A percentile compares a stretch with the other conserved stretches of the same genome.
These are phyloP conservation scores for Himalopsyche kuldschensis DNA, from an alignment of 2,888 invertebrate species.

Conservation along the genomic window DNA sequence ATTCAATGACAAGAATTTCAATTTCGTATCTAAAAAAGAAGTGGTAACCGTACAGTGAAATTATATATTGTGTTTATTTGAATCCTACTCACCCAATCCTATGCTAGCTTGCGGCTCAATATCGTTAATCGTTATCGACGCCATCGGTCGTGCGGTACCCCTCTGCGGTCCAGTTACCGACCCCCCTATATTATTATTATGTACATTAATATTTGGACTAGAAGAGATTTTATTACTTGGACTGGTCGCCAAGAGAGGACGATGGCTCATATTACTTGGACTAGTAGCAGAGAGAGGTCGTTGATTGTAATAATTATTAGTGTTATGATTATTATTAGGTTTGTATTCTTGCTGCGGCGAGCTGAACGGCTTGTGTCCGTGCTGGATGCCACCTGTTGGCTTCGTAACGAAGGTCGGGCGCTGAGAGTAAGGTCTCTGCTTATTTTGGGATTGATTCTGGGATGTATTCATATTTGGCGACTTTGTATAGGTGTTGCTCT, in stretches of 20 bases:
- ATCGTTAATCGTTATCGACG: slow-evolving; percentile 49
- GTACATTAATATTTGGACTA: slow-evolving; percentile 48
- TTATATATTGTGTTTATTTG: slow-evolving; percentile 23
- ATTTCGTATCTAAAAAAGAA: too few relatives aligned
- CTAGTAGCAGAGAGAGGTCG: slow-evolving; percentile 27
- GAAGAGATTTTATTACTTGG: slow-evolving; percentile 61
- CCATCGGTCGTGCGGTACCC: slow-evolving; percentile 52
- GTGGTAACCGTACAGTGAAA: too few relatives aligned
- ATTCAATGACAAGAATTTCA: too few relatives aligned
- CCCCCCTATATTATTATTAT: slow-evolving; percentile 52
- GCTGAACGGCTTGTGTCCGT: slow-evolving; percentile 35
- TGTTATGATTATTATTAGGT: slow-evolving; percentile 27
- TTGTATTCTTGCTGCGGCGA: slow-evolving; percentile 21
- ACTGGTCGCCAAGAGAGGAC: slow-evolving; percentile 48
- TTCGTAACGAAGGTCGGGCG: slow-evolving; percentile 59
- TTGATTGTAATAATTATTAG: slow-evolving; percentile 25
- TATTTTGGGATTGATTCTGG: slow-evolving; percentile 40
- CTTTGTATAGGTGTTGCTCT: slow-evolving; percentile 24
- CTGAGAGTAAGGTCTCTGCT: slow-evolving; percentile 45
- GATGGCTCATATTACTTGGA: slow-evolving; percentile 28
- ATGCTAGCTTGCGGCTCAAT: slow-evolving; percentile 56
- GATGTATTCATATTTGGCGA: slow-evolving; percentile 38
- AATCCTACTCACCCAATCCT: slow-evolving; percentile 48
- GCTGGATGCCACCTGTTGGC: slow-evolving; percentile 57
- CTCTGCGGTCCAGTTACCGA: slow-evolving; percentile 40